These are phyloP conservation scores for Acanthaster planci DNA, from an alignment of 35 echinoderm and acorn worm genomes.

Conservation along the genomic window DNA sequence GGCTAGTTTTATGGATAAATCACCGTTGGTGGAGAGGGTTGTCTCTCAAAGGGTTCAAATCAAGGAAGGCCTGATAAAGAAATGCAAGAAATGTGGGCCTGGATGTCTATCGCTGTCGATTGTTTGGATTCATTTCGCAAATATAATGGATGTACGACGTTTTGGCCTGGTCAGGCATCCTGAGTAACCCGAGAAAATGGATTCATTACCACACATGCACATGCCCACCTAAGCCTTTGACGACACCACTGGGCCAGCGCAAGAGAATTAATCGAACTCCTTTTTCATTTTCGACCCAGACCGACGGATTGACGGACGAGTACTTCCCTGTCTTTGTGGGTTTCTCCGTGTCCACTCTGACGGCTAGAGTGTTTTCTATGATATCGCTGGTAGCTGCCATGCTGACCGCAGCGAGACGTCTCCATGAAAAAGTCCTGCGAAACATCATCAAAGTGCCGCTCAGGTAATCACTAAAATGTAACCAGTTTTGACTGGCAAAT, in stretches of 20 bases:
- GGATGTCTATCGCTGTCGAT: background rate
- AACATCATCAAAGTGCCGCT: conserved; percentile 44
- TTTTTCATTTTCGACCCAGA: background rate
- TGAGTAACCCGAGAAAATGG: too few relatives aligned
- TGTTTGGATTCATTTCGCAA: background rate
- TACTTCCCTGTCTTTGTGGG: conserved; percentile 34
- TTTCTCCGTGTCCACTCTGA: conserved; percentile 9
- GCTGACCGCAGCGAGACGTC: conserved; percentile 29
- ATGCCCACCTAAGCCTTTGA: too few relatives aligned
- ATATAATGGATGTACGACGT: background rate
- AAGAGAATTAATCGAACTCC: too few relatives aligned
- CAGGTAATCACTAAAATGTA: conserved; percentile 28
- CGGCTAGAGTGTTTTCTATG: background rate
- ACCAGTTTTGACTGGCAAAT: background rate
- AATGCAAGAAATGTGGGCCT: background rate
- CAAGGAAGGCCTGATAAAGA: background rate
- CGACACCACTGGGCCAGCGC: too few relatives aligned
- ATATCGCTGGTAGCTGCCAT: background rate
- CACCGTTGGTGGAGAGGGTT: background rate
- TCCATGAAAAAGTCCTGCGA: conserved; percentile 23
- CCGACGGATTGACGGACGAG: background rate
- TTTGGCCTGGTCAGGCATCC: too few relatives aligned
- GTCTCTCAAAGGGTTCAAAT: background rate
- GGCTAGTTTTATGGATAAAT: background rate
- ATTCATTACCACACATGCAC: too few relatives aligned